phyloP scores from a whole-genome alignment of 2,113 vertebrate genomes.

The Casuarius casuarius region DNA sequence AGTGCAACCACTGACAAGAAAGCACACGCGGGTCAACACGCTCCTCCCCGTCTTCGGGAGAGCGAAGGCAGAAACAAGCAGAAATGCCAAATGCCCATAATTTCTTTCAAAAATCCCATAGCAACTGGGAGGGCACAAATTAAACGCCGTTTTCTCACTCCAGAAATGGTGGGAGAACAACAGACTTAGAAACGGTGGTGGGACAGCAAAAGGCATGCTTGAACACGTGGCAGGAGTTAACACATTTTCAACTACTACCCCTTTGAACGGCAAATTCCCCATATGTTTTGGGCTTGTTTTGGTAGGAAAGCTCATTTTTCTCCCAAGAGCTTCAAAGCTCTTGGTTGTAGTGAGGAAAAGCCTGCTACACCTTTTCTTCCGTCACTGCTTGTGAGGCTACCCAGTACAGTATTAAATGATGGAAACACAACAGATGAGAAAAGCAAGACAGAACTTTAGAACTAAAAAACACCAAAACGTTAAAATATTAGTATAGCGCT shows the following conservation, averaged over 20 bases:
- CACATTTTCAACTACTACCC: conserved; percentile 20
- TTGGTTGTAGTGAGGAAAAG: neutral
- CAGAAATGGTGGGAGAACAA: neutral
- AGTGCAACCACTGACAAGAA: neutral
- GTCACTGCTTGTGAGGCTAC: neutral
- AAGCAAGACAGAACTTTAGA: conserved; percentile 47
- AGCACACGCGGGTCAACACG: neutral
- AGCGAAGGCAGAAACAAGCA: neutral
- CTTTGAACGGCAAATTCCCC: conserved; percentile 36
- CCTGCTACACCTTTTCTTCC: neutral
- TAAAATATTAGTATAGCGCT: neutral
- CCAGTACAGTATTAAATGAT: neutral
- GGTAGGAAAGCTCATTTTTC: conserved; percentile 29
- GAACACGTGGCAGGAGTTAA: conserved; percentile 26
- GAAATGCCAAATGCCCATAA: neutral
- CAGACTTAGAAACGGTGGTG: neutral
- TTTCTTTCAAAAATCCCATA: neutral
- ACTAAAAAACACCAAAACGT: neutral
- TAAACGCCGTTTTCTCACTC: neutral
- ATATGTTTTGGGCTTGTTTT: conserved; percentile 7
- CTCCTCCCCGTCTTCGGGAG: neutral
- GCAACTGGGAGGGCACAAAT: neutral
- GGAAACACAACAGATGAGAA: conserved; percentile 35
- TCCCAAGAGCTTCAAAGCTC: conserved; percentile 30
- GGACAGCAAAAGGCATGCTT: neutral